Percentiles rank a stretch among this genome's conserved stretches.
phyloP scores from a whole-genome alignment of 64 coral and sea anemone genomes.

The Stylophora pistillata region DNA sequence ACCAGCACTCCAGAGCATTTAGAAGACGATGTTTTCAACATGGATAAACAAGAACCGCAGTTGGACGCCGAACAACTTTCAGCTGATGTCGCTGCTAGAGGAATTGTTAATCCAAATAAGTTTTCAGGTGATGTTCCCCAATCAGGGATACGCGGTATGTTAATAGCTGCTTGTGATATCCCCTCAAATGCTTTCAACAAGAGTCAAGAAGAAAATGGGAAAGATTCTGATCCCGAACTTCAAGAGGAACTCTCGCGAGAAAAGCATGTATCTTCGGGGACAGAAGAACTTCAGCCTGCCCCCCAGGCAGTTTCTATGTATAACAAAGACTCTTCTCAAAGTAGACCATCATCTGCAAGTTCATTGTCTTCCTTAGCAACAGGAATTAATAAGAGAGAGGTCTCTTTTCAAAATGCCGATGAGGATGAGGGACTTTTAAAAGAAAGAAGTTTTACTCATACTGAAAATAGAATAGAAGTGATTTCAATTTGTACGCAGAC shows the following conservation, averaged over 20 bases:
- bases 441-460: conserved; percentile 34
- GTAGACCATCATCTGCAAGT: conserved; percentile 36
- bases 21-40: conserved; percentile 4
- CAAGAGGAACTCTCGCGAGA: neutral
- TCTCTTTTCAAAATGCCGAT: conserved; percentile 6
- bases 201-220: neutral
- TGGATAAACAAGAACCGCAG: neutral
- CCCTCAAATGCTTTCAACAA: neutral
- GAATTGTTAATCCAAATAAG: neutral
- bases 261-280: neutral
- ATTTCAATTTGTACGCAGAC: conserved; percentile 68
- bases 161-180: neutral
- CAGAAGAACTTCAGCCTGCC: neutral
- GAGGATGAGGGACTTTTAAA: neutral
- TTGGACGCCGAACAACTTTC: conserved; percentile 48
- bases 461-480: conserved; percentile 11
- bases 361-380: conserved; percentile 29
- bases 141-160: conserved; percentile 35
- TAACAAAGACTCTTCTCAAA: conserved; percentile 4
- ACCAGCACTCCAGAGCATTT: conserved; percentile 39
- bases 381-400: neutral
- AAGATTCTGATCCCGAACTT: too few species aligned
- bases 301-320: neutral
- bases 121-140: neutral
- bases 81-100: conserved; percentile 43